These are phyloP conservation scores for Macrochelys suwanniensis DNA, from an alignment of 2,797 vertebrate species.

Conservation along the genomic window DNA sequence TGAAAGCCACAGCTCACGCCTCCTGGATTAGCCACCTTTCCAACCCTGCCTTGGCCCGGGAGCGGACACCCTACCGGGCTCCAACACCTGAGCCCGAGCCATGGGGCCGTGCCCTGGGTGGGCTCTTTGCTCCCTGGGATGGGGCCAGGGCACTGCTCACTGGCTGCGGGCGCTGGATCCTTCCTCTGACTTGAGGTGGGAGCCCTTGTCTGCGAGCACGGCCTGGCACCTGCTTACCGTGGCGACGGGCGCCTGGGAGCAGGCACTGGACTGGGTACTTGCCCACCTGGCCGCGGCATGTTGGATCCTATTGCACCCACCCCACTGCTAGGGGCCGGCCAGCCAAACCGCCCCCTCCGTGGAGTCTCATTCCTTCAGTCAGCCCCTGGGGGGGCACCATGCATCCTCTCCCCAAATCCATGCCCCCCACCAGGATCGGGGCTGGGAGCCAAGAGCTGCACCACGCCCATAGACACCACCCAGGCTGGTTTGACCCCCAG, in stretches of 20 bases:
- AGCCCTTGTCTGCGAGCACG: neutral
- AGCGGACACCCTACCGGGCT: neutral
- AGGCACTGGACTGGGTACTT: no score
- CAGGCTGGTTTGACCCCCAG: neutral
- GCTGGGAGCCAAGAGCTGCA: neutral
- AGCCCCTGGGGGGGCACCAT: no score
- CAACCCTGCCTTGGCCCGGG: neutral
- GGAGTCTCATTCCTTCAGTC: neutral
- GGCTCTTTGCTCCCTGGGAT: neutral
- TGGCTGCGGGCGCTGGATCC: neutral
- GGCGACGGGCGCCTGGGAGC: no score
- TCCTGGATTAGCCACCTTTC: neutral
- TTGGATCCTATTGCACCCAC: neutral
- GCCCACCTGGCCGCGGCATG: no score
- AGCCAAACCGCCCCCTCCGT: neutral
- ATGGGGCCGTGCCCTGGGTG: neutral
- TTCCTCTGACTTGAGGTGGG: neutral
- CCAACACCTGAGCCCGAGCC: neutral
- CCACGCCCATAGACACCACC: neutral
- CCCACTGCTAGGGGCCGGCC: neutral
- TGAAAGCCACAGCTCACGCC: constrained; percentile 64
- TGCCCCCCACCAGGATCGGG: neutral
- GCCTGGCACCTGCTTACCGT: neutral
- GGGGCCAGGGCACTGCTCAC: neutral
- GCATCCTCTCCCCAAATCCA: neutral